These are phyloP conservation scores for Porphyrio hochstetteri DNA, from an alignment of 2,113 vertebrate genomes.

Conservation along the genomic window DNA sequence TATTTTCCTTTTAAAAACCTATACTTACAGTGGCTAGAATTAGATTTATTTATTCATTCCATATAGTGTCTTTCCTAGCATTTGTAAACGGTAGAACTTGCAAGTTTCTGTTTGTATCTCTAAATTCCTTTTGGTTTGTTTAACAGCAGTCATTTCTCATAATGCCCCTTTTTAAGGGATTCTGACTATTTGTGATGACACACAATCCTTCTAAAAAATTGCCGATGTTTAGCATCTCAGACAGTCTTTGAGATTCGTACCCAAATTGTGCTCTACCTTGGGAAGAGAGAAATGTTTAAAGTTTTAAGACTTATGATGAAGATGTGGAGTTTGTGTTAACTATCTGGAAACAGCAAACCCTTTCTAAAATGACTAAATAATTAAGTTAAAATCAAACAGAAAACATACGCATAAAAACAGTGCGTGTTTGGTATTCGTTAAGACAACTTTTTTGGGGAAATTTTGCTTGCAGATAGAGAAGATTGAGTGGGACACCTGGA, in stretches of 20 bases:
- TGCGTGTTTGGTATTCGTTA: not conserved
- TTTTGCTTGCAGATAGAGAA: slow-evolving; percentile 86
- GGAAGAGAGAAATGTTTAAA: not conserved
- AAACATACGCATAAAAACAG: fast-evolving
- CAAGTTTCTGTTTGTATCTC: not conserved
- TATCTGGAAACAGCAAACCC: not conserved
- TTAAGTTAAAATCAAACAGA: not conserved
- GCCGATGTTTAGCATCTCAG: not conserved
- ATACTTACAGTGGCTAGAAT: not conserved
- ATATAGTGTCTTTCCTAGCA: not conserved
- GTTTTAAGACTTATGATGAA: not conserved
- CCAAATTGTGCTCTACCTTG: not conserved
- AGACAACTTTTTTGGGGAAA: not conserved
- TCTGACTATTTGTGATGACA: not conserved
- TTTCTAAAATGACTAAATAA: not conserved
- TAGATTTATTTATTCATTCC: not conserved
- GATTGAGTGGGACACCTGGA: slow-evolving; percentile 95
- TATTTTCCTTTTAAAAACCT: not conserved
- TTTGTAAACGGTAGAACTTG: not conserved
- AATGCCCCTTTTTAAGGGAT: not conserved
- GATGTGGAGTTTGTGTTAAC: not conserved
- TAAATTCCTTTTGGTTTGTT: not conserved
- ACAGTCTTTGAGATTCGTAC: not conserved
- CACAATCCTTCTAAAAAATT: not conserved
- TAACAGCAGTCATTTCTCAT: not conserved